Conservation (phyloP, 2,888 invertebrate genomes). For the Octodonta nipae region DNA sequence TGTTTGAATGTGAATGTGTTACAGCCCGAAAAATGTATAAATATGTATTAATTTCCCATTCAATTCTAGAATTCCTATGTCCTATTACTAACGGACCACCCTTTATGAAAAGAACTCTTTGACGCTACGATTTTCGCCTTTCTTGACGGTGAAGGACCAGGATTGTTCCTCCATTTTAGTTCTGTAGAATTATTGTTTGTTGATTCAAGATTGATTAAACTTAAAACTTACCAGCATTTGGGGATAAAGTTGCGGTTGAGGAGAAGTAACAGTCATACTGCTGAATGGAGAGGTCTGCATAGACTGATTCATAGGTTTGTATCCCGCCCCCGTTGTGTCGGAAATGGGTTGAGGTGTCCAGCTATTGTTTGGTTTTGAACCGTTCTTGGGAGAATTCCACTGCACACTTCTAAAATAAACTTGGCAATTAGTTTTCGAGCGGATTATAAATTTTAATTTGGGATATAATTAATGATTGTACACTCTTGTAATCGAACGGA, state of each 20-base stretch:
- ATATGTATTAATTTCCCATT: too few relatives aligned
- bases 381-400: slow-evolving; percentile 83
- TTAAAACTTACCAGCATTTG: slow-evolving; percentile 22
- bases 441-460: too few relatives aligned
- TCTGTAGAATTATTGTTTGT: background rate
- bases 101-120: too few relatives aligned
- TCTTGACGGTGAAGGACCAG: too few relatives aligned
- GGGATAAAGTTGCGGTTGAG: slow-evolving; percentile 29
- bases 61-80: too few relatives aligned
- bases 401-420: slow-evolving; percentile 68
- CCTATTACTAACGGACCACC: too few relatives aligned
- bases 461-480: too few relatives aligned
- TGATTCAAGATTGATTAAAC: slow-evolving; percentile 1
- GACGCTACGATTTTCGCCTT: too few relatives aligned
- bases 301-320: slow-evolving; percentile 63
- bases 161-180: background rate
- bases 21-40: too few relatives aligned
- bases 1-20: too few relatives aligned
- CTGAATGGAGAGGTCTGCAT: slow-evolving; percentile 26
- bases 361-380: slow-evolving; percentile 59
- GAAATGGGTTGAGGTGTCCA: slow-evolving; percentile 85
- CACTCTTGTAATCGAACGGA: too few relatives aligned
- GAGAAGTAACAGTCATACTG: slow-evolving; percentile 24
- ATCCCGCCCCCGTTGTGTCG: slow-evolving; percentile 74
- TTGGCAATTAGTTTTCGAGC: too few relatives aligned